Evolutionary conservation across 2,797 vertebrate species (phyloP), one percentile per base, ranked within the genome.

Genomic region (Glyptemys insculpta): DNA sequence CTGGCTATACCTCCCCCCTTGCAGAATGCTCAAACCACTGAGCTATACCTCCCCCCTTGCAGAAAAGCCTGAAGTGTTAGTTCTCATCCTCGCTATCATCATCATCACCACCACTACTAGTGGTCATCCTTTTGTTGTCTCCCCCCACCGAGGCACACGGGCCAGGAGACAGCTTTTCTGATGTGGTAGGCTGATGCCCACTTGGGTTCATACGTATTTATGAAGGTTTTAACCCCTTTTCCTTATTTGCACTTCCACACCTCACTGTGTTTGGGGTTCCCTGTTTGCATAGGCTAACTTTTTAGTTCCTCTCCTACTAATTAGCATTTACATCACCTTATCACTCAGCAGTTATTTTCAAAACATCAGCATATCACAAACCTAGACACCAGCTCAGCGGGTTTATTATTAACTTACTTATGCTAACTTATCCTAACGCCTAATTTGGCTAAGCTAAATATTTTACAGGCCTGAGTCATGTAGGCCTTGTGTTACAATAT

Each of bases 131-230:
- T 34, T 65, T 34, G 34, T 10, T 21, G 65, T 68, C 65, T 72
- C 5, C n/a, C 34, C 62, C 6, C 16, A 18, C 65, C 19, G 1
- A 37, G n/a, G 19, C 3, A 4, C 18, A 9, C 1, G 19, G 18
- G 9, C 9, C n/a, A 37, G 19, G n/a, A 72, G 18, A 72, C 19
- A 5, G n/a, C 65, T 41, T 41, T 72, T 37, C n/a, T 41, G n/a
- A 72, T 23, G n/a, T 72, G 62, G 11, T 34, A 65, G 34, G 9
- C n/a, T 72, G n/a, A 37, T 72, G 65, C n/a, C 19, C 10, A 5
- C 5, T 12, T 3, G 19, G n/a, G 9, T 68, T 37, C 65, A 21
- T 8, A 21, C 9, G 8, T 68, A 21, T 68, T 68, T 68, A 37
- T 37, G 65, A 21, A 68, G 65, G n/a, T 68, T 68, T 68, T 37